Base-by-base conservation (phyloP, 1,140 invertebrate species). In the Ostrea denselamellosa region DNA sequence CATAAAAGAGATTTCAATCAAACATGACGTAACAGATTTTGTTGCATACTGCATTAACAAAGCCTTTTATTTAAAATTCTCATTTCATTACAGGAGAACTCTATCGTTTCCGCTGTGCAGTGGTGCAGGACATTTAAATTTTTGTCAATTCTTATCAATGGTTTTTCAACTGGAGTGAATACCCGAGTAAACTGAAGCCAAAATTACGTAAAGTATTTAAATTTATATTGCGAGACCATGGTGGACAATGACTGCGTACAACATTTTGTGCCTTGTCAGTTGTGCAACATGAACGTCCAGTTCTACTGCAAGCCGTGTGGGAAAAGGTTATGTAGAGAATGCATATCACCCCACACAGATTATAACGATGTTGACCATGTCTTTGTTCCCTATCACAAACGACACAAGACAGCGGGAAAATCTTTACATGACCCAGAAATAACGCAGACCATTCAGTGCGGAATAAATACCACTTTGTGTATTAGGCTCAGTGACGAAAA, bases 291-390 rank as follows among this genome's bases (percentile, higher is more conserved):
- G 56, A 19, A 62, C 2, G 56, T 62, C 17, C 56, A 62, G 56
- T 62, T 62, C 56, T 62, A 19, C 5, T 62, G 56, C 56, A 62
- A 62, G n/a, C 56, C 56, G 0, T 62, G 56, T n/a, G 56, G 56
- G n/a, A 62, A 62, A 62, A 62, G 56, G n/a, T n/a, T 62, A n/a
- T 62, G 56, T 19, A 62, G 17, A 62, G 56, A 62, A 62, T 62
- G 56, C 56, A 19, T 62, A 62, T 62, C n/a, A n/a, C 56, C 17
- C 17, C 56, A 62, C 2, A 19, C n/a, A 7, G 56, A 62, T 17
- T 5, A 19, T 0, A 62, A n/a, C 17, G 56, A 62, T 19, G 1
- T 19, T 17, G 56, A 62, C n/a, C 56, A 62, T 62, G 56, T 62
- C 56, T 8, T 62, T 62, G 56, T 62, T 62, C 17, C 17, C 5